Percentiles rank a stretch among this genome's conserved stretches.
Evolutionary conservation across 2,888 invertebrate genomes (phyloP).

Genomic region (Branchipolynoe longqiensis): DNA sequence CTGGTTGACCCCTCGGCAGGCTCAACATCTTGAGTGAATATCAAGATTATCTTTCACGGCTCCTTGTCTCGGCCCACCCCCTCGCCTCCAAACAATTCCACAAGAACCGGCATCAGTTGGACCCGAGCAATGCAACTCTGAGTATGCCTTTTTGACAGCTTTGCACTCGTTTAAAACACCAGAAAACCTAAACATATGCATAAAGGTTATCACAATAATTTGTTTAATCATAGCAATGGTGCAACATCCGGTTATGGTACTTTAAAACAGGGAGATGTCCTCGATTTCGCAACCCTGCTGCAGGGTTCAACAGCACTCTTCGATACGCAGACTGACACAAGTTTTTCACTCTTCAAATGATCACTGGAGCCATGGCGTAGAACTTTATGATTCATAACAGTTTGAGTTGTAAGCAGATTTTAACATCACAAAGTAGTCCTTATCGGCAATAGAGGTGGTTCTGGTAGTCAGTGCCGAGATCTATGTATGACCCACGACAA

Average conservation of each 20-base stretch:
- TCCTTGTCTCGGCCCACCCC: conserved; percentile 15
- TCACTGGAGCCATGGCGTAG: too few relatives aligned
- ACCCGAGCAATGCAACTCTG: background rate
- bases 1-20: conserved; percentile 44
- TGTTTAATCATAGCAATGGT: conserved; percentile 15
- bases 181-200: background rate
- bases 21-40: conserved; percentile 14
- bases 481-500: too few relatives aligned
- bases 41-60: conserved; percentile 12
- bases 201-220: conserved; percentile 21
- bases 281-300: conserved; percentile 21
- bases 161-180: too few relatives aligned
- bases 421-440: too few relatives aligned
- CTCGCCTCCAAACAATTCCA: background rate
- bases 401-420: too few relatives aligned
- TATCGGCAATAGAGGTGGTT: too few relatives aligned
- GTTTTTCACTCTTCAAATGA: too few relatives aligned
- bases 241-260: background rate
- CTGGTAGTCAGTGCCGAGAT: too few relatives aligned
- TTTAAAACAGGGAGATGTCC: background rate
- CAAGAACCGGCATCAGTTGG: background rate
- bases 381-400: too few relatives aligned
- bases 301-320: conserved; percentile 6
- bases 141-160: background rate
- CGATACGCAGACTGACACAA: background rate